Percentiles rank a stretch among this genome's conserved stretches.
Conservation (phyloP, 2,113 vertebrate species). For the Nesogale talazaci region DNA sequence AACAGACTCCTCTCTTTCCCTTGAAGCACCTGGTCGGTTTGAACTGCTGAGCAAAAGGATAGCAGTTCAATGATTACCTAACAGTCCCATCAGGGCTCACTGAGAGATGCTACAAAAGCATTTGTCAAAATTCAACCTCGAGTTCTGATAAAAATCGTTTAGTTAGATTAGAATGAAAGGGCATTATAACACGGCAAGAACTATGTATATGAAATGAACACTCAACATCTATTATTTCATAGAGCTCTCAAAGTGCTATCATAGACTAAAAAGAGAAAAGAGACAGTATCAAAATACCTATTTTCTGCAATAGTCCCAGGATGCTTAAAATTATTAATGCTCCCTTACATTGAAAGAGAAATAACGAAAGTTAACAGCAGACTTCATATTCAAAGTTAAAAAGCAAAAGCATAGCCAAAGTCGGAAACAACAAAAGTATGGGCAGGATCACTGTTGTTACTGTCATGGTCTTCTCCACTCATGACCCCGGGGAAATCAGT, state of each 20-base stretch:
- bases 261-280: background rate
- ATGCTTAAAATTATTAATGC: slow-evolving; percentile 37
- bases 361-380: slow-evolving; percentile 28
- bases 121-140: slow-evolving; percentile 21
- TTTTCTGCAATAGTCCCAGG: slow-evolving; percentile 50
- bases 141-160: background rate
- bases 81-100: background rate
- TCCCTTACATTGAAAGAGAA: slow-evolving; percentile 3
- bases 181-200: slow-evolving; percentile 12
- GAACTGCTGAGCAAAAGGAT: no score
- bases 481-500: background rate
- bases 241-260: slow-evolving; percentile 18
- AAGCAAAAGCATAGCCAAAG: slow-evolving; percentile 12
- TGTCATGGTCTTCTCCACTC: background rate
- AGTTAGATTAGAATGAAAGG: slow-evolving; percentile 15
- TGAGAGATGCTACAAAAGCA: background rate
- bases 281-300: background rate
- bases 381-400: slow-evolving; percentile 39
- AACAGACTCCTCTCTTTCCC: no score
- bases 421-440: slow-evolving; percentile 42
- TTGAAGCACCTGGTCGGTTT: background rate
- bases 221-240: slow-evolving; percentile 44
- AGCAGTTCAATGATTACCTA: no score
- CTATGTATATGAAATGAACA: slow-evolving; percentile 30
- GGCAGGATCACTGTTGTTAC: background rate